Base-by-base conservation (phyloP, 2,797 vertebrate species). In the Atherinosoma microstoma region DNA sequence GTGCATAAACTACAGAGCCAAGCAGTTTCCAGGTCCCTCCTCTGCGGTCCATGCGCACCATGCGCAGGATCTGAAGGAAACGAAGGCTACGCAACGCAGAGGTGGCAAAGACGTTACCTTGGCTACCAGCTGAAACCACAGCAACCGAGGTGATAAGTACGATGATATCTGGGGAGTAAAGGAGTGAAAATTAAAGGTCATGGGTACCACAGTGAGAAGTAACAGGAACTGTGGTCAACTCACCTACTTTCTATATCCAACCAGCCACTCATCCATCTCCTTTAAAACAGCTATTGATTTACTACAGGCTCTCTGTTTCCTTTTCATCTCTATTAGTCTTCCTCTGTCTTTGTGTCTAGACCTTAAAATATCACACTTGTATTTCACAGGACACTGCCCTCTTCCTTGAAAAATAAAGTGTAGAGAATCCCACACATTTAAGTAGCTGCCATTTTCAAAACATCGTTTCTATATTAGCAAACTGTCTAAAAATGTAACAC, bases 1-100 rank as follows among this genome's bases (percentile, higher is more conserved):
- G 98, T 56, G 98, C 98, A 73, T 99, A 99, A 85, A 99, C 98
- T 84, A 99, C 98, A 64, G 98, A 99, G 73, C 98, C 98, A 83
- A 99, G 95, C 58, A 99, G 95, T 93, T 99, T 99, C 98, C 97
- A 99, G 74, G 98, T 99, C 67, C 98, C 98, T 72, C 98, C 98
- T 82, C 98, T 95, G 70, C 97, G 96, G 95, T 99, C 98, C 98
- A 99, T 99, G 83, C 98, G 98, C 90, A 99, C 98, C 97, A 99
- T 99, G 62, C 98, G 97, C 85, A 99, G 95, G 92, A 99, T 99
- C 94, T 99, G 98, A 82, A 99, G 96, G 93, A 99, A 99, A 69
- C 98, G 97, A 69, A 99, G 96, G 93, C 97, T 99, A 90, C 97
- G 95, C 90, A 99, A 96, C 62, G 98, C 98, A 45, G 98, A 99